Base-by-base conservation (phyloP, 2,113 vertebrate species). In the Mugil cephalus region DNA sequence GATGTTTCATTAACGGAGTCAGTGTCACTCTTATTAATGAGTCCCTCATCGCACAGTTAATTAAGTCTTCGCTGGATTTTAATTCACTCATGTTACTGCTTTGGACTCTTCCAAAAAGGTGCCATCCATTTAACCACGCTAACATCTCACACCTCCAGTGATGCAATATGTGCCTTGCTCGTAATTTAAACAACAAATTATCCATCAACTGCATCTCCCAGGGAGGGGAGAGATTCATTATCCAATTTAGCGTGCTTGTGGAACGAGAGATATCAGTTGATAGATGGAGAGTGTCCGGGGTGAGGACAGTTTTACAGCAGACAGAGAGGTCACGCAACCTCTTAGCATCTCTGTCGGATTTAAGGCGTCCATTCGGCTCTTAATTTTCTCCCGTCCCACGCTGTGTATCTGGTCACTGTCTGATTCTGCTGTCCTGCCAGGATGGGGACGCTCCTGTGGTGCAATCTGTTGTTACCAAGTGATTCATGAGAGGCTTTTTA, bases 101-200 rank as follows among this genome's bases (percentile, higher is more conserved):
- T 42, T 69, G 71, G 74, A 51, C 56, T 74, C 30, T 24, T 63
- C 62, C 54, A 30, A 73, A 89, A 82, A 69, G 70, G 74, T 84
- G 58, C 50, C 24, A 47, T 69, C 71, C 34, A 69, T 88, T 85
- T 80, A 83, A 66, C 36, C 39, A 54, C 10, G 14, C 64, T 56
- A 68, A 54, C 46, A 15, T 58, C 79, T 83, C 64, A 15, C 69
- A 84, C 65, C 58, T 83, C 19, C 3, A 72, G 47, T 74, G 80
- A 82, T 80, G 76, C 75, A 77, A 77, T 75, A 78, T 82, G 69
- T 74, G 73, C 47, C 77, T 6, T 1, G 58, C 74, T 84, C 58
- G 19, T 83, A 80, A 89, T 90, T 87, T 81, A 84, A 76, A 80
- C 77, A 71, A 74, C 86, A 88, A 88, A 88, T 80, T 82, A 88